Base-by-base conservation (phyloP, 1,140 invertebrate genomes). In the Bombus waltoni region DNA sequence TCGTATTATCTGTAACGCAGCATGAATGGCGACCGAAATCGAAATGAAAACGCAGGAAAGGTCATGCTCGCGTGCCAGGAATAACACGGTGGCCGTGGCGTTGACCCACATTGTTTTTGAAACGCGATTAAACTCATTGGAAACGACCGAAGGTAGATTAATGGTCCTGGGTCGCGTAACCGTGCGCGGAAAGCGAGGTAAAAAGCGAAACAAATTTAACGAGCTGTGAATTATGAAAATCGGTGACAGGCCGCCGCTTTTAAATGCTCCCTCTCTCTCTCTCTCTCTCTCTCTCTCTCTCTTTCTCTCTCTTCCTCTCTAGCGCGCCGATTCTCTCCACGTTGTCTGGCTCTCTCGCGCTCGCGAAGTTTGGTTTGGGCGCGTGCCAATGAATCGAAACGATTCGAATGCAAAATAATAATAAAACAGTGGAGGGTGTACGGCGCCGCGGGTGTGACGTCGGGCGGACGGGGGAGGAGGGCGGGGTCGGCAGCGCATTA, bases 171-270 rank as follows among this genome's bases (percentile, higher is more conserved):
- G 87, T 83, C 79, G 86, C 87, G 90, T 90, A 91, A 88, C 87
- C 57, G 28, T 62, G 13, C 88, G 83, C 88, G 88, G 88, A 86
- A 81, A 88, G 91, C 88, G 88, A 83, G 88, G 83, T 87, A 87
- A 93, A 93, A 93, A 92, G 91, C 88, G 91, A 93, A 94, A 93
- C 91, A 92, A 93, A 94, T 94, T 94, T 93, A 94, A 93, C 92
- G 90, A 91, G 87, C 90, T 90, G 93, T 95, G 92, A 95, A 95
- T 95, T 95, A 95, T 95, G 94, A 94, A 95, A 95, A 95, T 95
- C 93, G 94, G 90, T 91, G 90, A 91, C 90, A 91, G 90, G 85
- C 90, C 80, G 86, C 83, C 88, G 90, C 90, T 91, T 91, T 91
- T 91, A 90, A 91, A 91, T 87, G 87, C 81, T 86, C 65, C 79